Conservation (phyloP, 2,888 invertebrate genomes). For the Caenorhabditis sulstoni region DNA sequence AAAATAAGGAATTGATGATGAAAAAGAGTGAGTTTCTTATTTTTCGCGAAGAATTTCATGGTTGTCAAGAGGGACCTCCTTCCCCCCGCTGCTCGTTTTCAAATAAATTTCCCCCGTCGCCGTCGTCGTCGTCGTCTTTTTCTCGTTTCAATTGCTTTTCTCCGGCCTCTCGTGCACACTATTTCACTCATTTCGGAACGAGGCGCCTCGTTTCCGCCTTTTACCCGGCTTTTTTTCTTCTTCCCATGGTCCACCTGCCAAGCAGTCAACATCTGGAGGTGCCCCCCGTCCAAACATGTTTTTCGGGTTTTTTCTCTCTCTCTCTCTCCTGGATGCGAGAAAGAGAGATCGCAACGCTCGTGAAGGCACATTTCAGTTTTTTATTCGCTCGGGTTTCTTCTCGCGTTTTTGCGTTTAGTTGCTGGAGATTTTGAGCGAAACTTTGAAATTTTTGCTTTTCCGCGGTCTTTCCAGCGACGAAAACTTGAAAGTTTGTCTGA, state of each 20-base stretch:
- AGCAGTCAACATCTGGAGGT: too few species aligned
- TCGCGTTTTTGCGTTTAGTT: too few species aligned
- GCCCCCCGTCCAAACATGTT: background rate
- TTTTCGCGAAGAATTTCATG: background rate
- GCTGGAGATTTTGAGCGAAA: too few species aligned
- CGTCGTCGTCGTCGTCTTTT: background rate
- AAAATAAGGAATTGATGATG: slow-evolving; percentile 21
- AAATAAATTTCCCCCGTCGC: too few species aligned
- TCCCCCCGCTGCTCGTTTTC: background rate
- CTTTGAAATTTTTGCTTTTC: too few species aligned
- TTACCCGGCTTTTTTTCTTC: too few species aligned
- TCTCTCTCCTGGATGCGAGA: background rate
- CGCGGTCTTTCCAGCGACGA: background rate
- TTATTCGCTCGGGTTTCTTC: background rate
- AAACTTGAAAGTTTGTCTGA: too few species aligned
- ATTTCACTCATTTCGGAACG: slow-evolving; percentile 24
- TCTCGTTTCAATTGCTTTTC: background rate
- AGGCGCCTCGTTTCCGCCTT: background rate
- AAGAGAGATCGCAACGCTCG: background rate
- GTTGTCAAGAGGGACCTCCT: background rate
- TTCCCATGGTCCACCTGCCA: background rate
- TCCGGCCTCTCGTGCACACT: background rate
- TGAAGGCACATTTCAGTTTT: background rate
- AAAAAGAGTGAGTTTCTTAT: slow-evolving; percentile 37
- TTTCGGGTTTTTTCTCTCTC: slow-evolving; percentile 8